phyloP scores from a whole-genome alignment of 2,797 vertebrate genomes.

The Simalia tracyae region DNA sequence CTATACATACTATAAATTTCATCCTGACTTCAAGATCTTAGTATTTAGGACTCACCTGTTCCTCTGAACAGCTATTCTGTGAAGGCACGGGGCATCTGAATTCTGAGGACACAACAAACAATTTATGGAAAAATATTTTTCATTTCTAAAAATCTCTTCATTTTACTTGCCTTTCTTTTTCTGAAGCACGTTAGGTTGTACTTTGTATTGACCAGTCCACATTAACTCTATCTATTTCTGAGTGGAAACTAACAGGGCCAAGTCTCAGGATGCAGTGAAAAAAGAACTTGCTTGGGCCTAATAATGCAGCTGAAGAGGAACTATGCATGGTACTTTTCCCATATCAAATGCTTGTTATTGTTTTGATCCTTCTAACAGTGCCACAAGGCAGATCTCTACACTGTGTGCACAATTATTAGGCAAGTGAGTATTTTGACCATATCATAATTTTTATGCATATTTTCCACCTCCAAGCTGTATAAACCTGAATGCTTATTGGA shows the following conservation, averaged over 20 bases:
- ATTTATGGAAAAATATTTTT: not conserved
- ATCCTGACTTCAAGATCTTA: not conserved
- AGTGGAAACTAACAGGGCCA: not conserved
- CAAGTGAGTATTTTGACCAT: too few species aligned
- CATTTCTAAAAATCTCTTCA: not conserved
- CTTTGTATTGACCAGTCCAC: not conserved
- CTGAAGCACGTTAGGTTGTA: not conserved
- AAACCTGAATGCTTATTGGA: too few species aligned
- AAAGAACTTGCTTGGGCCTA: too few species aligned
- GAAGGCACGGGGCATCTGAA: not conserved
- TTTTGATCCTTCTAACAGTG: not conserved
- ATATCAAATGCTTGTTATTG: not conserved
- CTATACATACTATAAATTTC: not conserved
- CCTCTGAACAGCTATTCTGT: not conserved
- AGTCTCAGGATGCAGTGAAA: not conserved
- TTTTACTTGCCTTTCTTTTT: not conserved
- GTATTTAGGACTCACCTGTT: slow-evolving; percentile 20
- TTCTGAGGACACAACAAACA: not conserved
- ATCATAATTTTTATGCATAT: too few species aligned
- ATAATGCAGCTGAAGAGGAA: not conserved
- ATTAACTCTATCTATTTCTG: not conserved
- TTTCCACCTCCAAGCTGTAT: too few species aligned
- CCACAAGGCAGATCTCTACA: not conserved
- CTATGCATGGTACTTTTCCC: not conserved
- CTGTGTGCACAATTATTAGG: too few species aligned